Conservation (phyloP, 2,888 invertebrate genomes). For the Tethea ocularis region DNA sequence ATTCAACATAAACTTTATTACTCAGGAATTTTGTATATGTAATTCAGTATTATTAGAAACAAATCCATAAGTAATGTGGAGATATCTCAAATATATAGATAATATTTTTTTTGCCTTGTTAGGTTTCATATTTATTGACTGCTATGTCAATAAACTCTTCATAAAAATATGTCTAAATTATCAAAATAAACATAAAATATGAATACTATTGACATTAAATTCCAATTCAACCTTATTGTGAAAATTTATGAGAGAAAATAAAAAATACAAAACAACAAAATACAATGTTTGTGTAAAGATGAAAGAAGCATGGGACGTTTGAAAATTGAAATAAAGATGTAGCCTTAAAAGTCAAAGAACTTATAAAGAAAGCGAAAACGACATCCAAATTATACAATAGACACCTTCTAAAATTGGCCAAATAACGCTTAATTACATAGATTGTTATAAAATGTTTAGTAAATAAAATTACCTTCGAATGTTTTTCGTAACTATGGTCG, state of each 20-base stretch:
- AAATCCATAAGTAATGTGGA: no score
- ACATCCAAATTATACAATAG: slow-evolving; percentile 35
- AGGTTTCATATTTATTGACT: no score
- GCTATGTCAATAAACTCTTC: no score
- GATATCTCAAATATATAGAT: no score
- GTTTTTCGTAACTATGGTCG: no score
- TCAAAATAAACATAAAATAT: no score
- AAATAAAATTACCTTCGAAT: neutral
- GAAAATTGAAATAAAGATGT: slow-evolving; percentile 14
- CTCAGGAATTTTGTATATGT: neutral
- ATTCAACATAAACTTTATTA: neutral
- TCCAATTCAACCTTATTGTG: no score
- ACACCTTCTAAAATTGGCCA: slow-evolving; percentile 29
- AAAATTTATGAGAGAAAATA: neutral
- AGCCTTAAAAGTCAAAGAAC: slow-evolving; percentile 22
- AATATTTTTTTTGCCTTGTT: no score
- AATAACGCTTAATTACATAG: slow-evolving; percentile 34
- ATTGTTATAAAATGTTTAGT: slow-evolving; percentile 10
- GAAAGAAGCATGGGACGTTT: neutral
- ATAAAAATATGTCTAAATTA: no score
- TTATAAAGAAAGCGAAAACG: slow-evolving; percentile 26
- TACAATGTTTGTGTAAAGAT: neutral
- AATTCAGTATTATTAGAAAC: no score
- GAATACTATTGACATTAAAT: no score
- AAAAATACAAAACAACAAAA: neutral